These are phyloP conservation scores for Helicoverpa assulta DNA, from an alignment of 2,888 invertebrate genomes.

Conservation along the genomic window DNA sequence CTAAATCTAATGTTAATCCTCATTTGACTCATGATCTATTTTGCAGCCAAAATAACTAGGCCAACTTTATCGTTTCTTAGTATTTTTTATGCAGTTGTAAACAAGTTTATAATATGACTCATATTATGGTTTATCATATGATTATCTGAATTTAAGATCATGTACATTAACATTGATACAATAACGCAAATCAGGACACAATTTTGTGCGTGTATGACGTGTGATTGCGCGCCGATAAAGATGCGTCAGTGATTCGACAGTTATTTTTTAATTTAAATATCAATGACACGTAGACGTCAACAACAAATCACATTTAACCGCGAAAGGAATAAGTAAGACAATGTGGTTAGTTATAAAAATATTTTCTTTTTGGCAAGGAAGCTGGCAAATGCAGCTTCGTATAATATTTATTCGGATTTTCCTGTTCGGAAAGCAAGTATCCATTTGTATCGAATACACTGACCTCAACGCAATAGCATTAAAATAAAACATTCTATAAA, in stretches of 20 bases:
- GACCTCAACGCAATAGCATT: constrained; percentile 12
- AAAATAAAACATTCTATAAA: constrained; percentile 31
- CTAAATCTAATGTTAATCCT: constrained; percentile 1
- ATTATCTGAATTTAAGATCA: constrained; percentile 10
- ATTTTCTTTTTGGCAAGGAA: neutral
- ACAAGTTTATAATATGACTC: constrained; percentile 21
- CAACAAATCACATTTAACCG: constrained; percentile 1
- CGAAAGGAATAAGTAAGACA: constrained; percentile 3
- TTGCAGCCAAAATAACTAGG: constrained; percentile 14
- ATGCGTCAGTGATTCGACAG: neutral
- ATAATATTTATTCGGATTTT: neutral
- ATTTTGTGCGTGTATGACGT: neutral
- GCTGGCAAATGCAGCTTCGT: neutral
- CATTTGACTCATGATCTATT: constrained; percentile 22
- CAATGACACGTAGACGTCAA: constrained; percentile 12
- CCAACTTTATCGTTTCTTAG: constrained; percentile 16
- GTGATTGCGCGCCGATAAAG: neutral
- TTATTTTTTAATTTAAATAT: constrained; percentile 15
- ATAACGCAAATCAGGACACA: constrained; percentile 1
- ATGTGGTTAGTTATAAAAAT: neutral
- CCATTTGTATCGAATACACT: constrained; percentile 1
- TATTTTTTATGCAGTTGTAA: constrained; percentile 15
- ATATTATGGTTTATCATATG: constrained; percentile 15
- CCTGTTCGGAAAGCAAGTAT: neutral
- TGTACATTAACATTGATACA: too few relatives aligned